phyloP scores from a whole-genome alignment of 2,888 invertebrate genomes.

The Mythimna ferrago region DNA sequence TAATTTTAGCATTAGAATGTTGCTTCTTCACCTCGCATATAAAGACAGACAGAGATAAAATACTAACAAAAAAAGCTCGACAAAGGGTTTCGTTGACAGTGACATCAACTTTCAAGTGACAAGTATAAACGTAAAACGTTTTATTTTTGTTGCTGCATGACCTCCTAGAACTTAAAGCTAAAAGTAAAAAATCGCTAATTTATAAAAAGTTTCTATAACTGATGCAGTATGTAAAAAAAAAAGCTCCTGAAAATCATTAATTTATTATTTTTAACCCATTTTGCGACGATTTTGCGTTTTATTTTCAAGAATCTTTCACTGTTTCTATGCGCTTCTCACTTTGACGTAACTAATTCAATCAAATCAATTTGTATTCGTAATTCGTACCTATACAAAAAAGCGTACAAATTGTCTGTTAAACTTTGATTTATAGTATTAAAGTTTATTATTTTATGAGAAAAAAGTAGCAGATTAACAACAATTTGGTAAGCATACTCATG shows the following conservation, averaged over 20 bases:
- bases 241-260: neutral
- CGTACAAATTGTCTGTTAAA: neutral
- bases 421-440: neutral
- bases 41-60: conserved; percentile 2
- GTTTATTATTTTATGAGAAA: neutral
- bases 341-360: conserved; percentile 21
- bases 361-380: neutral
- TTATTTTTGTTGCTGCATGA: conserved; percentile 16
- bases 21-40: neutral
- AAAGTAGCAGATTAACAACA: neutral
- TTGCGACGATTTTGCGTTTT: neutral
- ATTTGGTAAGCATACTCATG: conserved; percentile 15
- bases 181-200: no score
- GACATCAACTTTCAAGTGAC: conserved; percentile 1
- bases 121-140: conserved; percentile 5
- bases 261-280: neutral
- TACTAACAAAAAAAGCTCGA: neutral
- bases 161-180: neutral
- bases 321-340: neutral
- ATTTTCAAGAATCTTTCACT: neutral
- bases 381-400: conserved; percentile 6
- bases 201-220: neutral
- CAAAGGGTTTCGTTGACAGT: neutral
- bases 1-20: neutral
- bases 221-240: rapidly evolving